Base-by-base conservation (phyloP, 1,140 invertebrate species). In the Drosophila kurseongensis region DNA sequence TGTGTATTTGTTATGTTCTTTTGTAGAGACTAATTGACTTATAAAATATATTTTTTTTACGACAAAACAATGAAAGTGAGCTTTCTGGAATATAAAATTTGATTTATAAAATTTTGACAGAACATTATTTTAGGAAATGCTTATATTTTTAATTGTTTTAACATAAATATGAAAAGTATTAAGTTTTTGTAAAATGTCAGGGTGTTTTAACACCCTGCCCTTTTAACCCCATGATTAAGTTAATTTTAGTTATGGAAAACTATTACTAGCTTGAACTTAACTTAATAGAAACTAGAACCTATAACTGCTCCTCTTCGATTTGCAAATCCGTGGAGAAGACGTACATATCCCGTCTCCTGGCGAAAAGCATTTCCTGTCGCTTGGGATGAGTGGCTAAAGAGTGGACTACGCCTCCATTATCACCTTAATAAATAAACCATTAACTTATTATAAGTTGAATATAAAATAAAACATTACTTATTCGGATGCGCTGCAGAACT, bases 371-470 rank as follows among this genome's bases (percentile, higher is more conserved):
- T 80, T 93, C 94, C 84, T 95, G 94, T 75, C 95, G 94, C 23
- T 93, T 95, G 0, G 96, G 96, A 94, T 97, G 96, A 60, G 95
- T 93, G 75, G 93, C 94, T n/a, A 97, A 71, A 0, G 96, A 96
- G 73, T 95, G 94, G 1, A 96, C 94, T 0, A 95, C 94, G 4
- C 93, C 93, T 36, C 84, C 81, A 73, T 90, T 91, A 29, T 93
- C 93, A 81, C 74, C 91, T 76, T 10, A 14, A 0, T 5, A 23
- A 29, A 0, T 0, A 63, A 38, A 29, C 0, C 4, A 13, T 18
- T 23, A 14, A 27, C 12, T 35, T 6, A 27, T n/a, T 14, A 16
- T 12, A 13, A 8, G 13, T 0, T 9, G 10, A 2, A 5, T 4
- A 14, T 6, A 4, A 27, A 62, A 13, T 32, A 13, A n/a, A 8